phyloP scores from a whole-genome alignment of 1,140 invertebrate species.

The Trinorchestia longiramus region DNA sequence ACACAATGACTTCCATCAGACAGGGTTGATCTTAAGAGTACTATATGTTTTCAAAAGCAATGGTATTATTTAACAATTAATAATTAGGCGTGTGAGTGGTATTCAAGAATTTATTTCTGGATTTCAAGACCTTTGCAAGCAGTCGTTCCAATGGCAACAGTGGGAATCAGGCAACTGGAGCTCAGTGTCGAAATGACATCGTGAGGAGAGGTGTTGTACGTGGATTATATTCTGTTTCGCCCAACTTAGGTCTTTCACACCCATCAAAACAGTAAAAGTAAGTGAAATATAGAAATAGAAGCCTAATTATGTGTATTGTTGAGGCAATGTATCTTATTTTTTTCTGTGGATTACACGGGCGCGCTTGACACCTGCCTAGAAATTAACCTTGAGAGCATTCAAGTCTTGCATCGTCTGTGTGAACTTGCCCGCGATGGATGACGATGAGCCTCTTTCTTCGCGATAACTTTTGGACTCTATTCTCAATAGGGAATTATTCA shows the following conservation, averaged over 20 bases:
- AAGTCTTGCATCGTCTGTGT: not conserved
- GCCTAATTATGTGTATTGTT: not conserved
- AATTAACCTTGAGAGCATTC: not conserved
- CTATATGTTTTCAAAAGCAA: too few species aligned
- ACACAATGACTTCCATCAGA: too few species aligned
- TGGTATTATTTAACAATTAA: too few species aligned
- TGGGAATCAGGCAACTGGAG: not conserved
- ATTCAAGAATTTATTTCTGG: not conserved
- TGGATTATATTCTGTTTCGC: not conserved
- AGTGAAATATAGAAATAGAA: not conserved
- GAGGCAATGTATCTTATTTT: not conserved
- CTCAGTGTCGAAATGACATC: not conserved
- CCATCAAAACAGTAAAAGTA: not conserved
- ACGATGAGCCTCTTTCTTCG: not conserved
- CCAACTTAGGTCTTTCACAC: not conserved
- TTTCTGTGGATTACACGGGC: not conserved
- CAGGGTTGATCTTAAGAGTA: too few species aligned
- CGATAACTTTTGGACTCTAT: not conserved
- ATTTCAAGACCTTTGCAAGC: not conserved
- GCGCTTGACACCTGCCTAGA: not conserved
- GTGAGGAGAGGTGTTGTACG: not conserved
- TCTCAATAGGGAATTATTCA: not conserved
- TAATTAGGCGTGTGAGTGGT: not conserved
- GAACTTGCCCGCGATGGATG: not conserved
- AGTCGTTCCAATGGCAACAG: not conserved